These are phyloP conservation scores for Protobothrops mucrosquamatus DNA, from an alignment of 2,113 vertebrate species.

Conservation along the genomic window DNA sequence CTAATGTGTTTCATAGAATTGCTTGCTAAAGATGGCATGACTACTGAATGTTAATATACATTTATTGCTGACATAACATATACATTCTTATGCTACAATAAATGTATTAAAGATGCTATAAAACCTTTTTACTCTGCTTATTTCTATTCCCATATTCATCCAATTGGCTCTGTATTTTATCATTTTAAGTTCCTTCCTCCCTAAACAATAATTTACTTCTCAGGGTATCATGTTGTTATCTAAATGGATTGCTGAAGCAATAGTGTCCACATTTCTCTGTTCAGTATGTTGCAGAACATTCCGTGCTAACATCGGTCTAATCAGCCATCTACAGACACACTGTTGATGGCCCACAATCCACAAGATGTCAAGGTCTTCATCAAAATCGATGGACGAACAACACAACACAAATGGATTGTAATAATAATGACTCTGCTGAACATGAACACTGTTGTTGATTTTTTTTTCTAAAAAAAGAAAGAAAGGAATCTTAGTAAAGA, in stretches of 20 bases:
- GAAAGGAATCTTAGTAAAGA: background rate
- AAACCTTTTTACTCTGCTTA: background rate
- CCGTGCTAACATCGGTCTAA: no score
- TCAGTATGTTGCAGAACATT: no score
- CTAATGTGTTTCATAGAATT: background rate
- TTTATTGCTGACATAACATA: background rate
- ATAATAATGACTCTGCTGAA: background rate
- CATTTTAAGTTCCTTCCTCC: background rate
- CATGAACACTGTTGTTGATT: background rate
- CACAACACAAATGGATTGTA: no score
- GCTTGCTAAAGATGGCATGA: background rate
- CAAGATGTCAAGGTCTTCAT: no score
- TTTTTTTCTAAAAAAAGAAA: background rate
- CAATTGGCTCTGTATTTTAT: background rate
- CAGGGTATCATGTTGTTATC: background rate
- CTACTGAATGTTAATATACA: background rate
- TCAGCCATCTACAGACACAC: no score
- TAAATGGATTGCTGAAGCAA: background rate
- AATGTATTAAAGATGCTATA: background rate
- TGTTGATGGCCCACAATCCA: no score
- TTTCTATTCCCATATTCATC: background rate
- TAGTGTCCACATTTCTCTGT: no score
- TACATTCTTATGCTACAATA: background rate
- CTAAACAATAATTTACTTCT: background rate
- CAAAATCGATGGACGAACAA: no score